Base-by-base conservation (phyloP, 2,888 invertebrate species). In the Abscondita cerata region DNA sequence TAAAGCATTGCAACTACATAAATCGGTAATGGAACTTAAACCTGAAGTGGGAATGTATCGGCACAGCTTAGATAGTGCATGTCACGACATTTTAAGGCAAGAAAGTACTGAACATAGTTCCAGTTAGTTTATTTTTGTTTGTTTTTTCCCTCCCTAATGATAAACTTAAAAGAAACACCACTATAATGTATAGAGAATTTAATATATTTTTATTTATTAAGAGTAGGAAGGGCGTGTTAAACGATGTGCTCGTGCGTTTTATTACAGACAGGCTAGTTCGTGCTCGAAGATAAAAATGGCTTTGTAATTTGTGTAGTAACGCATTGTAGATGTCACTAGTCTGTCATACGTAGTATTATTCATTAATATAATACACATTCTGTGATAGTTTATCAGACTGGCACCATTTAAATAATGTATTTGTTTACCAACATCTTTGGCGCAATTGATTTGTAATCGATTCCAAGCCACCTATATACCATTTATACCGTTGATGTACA, bases 301-400 rank as follows among this genome's bases (percentile, higher is more conserved):
- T 44, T 44, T 18, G 18, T 44, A 44, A 18, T 44, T 54, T 33
- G 54, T 54, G 34, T 46, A 46, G 25, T 25, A 44, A 44, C 19
- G 18, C 16, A 41, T 44, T 18, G 44, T 25, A 25, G 18, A 18
- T 18, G 16, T 46, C 34, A 58, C 58, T 58, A 58, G 58, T 58
- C 58, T 58, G 58, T 58, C 58, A 33, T 50, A 52, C 51, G 50
- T 59, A 47, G 36, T 60, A 60, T 55, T 50, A 50, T 52, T 57
- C 47, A 40, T 62, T 68, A 73, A 68, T 71, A 70, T 70, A 70
- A 71, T 70, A 76, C 73, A 75, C 74, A 68, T 77, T 76, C 78
- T 78, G 78, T 78, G 78, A 78, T 78, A 78, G 78, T 70, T 70
- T 70, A 69, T 75, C 77, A 78, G 78, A 78, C 78, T 78, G 78